Conservation (phyloP, 2,888 invertebrate genomes). For the Apantesis nais region DNA sequence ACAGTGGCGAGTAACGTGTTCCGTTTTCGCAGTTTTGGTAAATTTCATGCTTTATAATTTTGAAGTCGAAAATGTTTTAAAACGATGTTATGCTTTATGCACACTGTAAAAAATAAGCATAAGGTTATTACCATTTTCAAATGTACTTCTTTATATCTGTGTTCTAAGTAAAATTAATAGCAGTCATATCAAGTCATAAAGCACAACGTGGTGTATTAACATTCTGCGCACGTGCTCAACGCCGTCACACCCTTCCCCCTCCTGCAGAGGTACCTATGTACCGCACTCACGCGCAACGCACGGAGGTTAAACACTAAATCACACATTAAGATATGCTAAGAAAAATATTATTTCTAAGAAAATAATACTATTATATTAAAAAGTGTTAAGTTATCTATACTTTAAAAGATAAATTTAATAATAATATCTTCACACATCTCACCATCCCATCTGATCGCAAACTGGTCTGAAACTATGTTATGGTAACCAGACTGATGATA, state of each 20-base stretch:
- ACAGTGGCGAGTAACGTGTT: background rate
- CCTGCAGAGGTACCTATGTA: conserved; percentile 24
- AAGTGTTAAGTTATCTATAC: too few relatives aligned
- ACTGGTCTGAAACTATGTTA: too few relatives aligned
- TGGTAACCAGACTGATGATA: too few relatives aligned
- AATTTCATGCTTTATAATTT: background rate
- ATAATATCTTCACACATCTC: too few relatives aligned
- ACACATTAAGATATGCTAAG: conserved; percentile 21
- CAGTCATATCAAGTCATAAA: conserved; percentile 50
- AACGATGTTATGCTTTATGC: background rate
- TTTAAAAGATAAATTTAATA: too few relatives aligned
- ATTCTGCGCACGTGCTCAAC: conserved; percentile 64
- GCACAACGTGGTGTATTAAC: conserved; percentile 56
- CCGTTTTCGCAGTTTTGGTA: background rate
- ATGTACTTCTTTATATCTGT: background rate
- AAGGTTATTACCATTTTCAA: background rate
- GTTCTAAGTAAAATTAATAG: conserved; percentile 32
- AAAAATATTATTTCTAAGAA: background rate
- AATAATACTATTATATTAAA: too few relatives aligned
- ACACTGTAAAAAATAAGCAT: background rate
- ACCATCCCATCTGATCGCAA: too few relatives aligned
- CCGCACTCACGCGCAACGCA: conserved; percentile 17
- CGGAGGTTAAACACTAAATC: background rate
- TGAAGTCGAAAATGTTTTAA: background rate
- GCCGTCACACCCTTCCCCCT: conserved; percentile 45